These are phyloP conservation scores for Hylia prasina DNA, from an alignment of 2,113 vertebrate species.

Conservation along the genomic window DNA sequence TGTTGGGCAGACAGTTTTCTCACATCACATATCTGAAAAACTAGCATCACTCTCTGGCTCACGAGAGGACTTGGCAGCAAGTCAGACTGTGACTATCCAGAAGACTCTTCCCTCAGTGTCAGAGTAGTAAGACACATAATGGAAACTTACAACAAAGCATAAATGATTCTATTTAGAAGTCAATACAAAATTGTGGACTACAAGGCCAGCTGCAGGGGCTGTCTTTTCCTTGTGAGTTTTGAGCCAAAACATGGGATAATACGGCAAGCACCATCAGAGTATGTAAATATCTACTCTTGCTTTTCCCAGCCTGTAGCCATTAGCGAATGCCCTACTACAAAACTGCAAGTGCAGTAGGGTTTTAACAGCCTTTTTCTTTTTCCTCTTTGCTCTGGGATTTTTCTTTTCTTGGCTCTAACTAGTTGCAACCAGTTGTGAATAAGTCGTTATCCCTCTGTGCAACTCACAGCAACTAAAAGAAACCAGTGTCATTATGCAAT, in stretches of 20 bases:
- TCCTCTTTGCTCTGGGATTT: slow-evolving; percentile 25
- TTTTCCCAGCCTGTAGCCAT: neutral
- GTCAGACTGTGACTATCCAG: neutral
- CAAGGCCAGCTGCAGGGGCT: neutral
- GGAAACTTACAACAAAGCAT: neutral
- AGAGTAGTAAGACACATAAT: neutral
- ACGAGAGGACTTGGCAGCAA: slow-evolving; percentile 20
- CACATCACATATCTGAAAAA: slow-evolving; percentile 12
- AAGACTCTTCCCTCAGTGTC: neutral
- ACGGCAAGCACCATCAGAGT: neutral
- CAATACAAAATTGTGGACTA: neutral
- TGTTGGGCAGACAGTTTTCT: neutral
- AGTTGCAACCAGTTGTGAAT: slow-evolving; percentile 62
- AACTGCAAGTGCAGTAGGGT: slow-evolving; percentile 27
- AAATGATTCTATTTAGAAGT: slow-evolving; percentile 3
- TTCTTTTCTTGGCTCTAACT: slow-evolving; percentile 53
- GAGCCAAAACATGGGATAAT: neutral
- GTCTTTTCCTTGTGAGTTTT: neutral
- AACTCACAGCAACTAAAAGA: slow-evolving; percentile 62
- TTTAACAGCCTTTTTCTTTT: neutral
- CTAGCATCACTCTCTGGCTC: neutral
- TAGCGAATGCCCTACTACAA: neutral
- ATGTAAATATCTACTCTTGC: neutral
- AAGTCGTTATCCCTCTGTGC: slow-evolving; percentile 62
- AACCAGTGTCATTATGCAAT: slow-evolving; percentile 59